Conservation (phyloP, 1,140 invertebrate genomes). For the Frieseomelitta varia region DNA sequence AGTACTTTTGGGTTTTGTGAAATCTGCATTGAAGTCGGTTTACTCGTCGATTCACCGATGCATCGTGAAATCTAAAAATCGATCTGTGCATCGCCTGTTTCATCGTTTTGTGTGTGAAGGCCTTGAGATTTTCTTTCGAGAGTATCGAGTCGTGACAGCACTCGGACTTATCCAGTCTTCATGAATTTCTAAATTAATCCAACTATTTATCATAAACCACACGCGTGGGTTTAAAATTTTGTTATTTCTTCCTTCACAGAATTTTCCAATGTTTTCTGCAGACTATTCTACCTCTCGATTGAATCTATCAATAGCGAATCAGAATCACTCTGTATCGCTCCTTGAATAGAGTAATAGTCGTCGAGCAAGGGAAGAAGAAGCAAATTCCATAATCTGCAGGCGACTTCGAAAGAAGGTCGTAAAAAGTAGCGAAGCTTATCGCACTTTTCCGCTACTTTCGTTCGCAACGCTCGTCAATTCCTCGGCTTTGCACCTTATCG, state of each 20-base stretch:
- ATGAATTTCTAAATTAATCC: neutral
- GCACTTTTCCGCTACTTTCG: constrained; percentile 12
- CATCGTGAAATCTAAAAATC: too few species aligned
- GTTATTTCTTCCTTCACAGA: too few species aligned
- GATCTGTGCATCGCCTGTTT: too few species aligned
- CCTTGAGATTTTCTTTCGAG: too few species aligned
- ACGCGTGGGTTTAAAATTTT: too few species aligned
- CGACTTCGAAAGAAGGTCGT: neutral
- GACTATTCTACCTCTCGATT: neutral
- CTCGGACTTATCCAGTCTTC: neutral
- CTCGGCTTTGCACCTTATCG: constrained; percentile 6
- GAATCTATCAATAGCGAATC: neutral
- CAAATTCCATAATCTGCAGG: neutral
- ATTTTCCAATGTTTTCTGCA: too few species aligned
- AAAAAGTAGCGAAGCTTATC: constrained; percentile 7
- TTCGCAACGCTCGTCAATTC: constrained; percentile 17
- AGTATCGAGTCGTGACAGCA: too few species aligned
- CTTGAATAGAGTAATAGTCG: neutral
- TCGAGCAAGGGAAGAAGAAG: neutral
- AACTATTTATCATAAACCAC: too few species aligned
- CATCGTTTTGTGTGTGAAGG: too few species aligned
- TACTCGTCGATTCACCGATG: too few species aligned
- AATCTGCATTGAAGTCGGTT: too few species aligned
- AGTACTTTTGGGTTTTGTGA: too few species aligned
- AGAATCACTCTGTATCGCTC: neutral